Evolutionary conservation across 1,140 invertebrate species (phyloP).

Genomic region (Drosophila orosa): DNA sequence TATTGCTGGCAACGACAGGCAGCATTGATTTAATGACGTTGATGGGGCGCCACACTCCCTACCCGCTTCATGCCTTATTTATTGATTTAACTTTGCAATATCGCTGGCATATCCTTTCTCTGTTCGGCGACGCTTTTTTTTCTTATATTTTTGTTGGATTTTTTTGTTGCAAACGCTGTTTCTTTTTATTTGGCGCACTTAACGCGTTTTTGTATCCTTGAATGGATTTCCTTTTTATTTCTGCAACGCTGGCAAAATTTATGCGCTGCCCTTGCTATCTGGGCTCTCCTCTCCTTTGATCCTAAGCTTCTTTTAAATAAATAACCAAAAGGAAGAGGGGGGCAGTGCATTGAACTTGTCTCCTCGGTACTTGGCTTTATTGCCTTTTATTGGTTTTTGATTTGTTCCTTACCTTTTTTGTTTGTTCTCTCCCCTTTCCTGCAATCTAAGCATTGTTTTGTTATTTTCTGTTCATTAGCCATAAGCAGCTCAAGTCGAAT

Average conservation of each 20-base stretch:
- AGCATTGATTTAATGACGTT: conserved; percentile 84
- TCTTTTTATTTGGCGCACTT: conserved; percentile 66
- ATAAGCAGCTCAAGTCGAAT: conserved; percentile 73
- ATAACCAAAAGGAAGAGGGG: conserved; percentile 44
- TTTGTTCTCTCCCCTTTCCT: background rate
- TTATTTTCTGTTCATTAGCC: conserved; percentile 60
- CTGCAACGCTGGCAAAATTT: conserved; percentile 71
- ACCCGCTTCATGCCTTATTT: conserved; percentile 75
- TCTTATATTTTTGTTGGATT: background rate
- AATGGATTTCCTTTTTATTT: conserved; percentile 73
- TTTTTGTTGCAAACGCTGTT: conserved; percentile 8
- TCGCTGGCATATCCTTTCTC: conserved; percentile 62
- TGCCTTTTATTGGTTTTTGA: conserved; percentile 80
- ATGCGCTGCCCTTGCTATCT: conserved; percentile 55
- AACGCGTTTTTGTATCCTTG: conserved; percentile 68
- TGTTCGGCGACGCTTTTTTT: conserved; percentile 5
- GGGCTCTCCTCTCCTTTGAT: conserved; percentile 27
- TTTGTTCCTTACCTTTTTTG: conserved; percentile 56
- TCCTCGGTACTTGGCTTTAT: conserved; percentile 52
- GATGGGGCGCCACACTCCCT: conserved; percentile 58
- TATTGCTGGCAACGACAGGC: conserved; percentile 73
- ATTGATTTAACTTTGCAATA: conserved; percentile 83
- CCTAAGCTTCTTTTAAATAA: conserved; percentile 81
- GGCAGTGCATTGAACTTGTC: conserved; percentile 63
- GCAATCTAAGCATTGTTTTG: conserved; percentile 18